phyloP scores from a whole-genome alignment of 2,113 vertebrate genomes.

The Notarius lentiginosus region DNA sequence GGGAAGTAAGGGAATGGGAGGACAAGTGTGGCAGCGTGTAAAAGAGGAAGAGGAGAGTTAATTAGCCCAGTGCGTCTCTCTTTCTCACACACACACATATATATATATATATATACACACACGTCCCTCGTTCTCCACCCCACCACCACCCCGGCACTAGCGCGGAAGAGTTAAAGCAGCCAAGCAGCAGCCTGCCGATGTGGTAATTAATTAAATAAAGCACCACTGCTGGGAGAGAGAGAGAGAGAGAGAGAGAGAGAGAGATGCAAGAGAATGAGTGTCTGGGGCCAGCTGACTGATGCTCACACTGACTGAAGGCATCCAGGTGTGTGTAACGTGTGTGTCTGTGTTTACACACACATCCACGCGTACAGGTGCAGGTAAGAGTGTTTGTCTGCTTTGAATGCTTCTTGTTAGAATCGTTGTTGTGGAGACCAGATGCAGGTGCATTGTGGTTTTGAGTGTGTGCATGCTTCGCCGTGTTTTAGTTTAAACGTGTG shows the following conservation, averaged over 20 bases:
- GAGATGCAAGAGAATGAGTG: constrained; percentile 65
- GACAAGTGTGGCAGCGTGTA: constrained; percentile 57
- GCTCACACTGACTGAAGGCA: constrained; percentile 61
- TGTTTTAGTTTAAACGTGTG: constrained; percentile 16
- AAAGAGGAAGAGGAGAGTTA: constrained; percentile 57
- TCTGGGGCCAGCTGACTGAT: constrained; percentile 66
- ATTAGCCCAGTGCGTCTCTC: constrained; percentile 59
- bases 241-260: constrained; percentile 46
- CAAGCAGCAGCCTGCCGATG: constrained; percentile 68
- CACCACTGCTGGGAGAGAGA: constrained; percentile 60
- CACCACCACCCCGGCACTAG: constrained; percentile 50
- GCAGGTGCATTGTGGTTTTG: constrained; percentile 46
- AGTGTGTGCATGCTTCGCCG: constrained; percentile 9
- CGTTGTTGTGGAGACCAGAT: constrained; percentile 64
- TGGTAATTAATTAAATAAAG: constrained; percentile 81
- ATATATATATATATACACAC: neutral
- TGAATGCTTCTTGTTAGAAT: constrained; percentile 61
- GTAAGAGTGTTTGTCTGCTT: constrained; percentile 39
- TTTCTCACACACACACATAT: neutral
- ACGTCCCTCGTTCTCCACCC: constrained; percentile 48
- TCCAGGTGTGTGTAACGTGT: constrained; percentile 46
- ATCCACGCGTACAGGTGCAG: constrained; percentile 32
- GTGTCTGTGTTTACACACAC: constrained; percentile 28
- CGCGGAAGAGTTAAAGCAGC: constrained; percentile 53
- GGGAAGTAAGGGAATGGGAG: constrained; percentile 49